phyloP scores from a whole-genome alignment of 2,797 vertebrate species.

The Pangasius krempfi region DNA sequence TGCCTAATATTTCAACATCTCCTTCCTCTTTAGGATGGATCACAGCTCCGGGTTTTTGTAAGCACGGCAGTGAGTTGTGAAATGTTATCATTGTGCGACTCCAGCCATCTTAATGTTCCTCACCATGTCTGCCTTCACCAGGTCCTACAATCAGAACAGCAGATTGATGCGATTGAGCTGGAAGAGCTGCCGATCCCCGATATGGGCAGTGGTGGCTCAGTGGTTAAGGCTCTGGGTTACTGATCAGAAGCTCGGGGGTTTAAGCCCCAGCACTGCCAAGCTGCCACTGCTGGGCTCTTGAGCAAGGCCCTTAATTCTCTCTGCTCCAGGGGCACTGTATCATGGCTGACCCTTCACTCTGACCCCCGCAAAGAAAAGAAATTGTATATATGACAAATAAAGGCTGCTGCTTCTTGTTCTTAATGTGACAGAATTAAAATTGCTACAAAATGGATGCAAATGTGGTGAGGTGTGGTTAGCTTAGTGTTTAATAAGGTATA shows the following conservation, averaged over 20 bases:
- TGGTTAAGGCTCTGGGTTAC: no score
- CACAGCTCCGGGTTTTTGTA: slow-evolving; percentile 66
- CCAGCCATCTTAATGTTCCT: slow-evolving; percentile 51
- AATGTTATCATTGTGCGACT: slow-evolving; percentile 72
- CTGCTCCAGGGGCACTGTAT: no score
- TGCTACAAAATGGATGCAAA: slow-evolving; percentile 59
- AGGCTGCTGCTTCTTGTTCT: no score
- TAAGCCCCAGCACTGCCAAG: no score
- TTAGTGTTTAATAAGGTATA: slow-evolving; percentile 57
- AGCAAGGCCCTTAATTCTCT: no score
- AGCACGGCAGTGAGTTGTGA: slow-evolving; percentile 76
- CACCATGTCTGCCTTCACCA: slow-evolving; percentile 50
- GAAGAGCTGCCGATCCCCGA: slow-evolving; percentile 62
- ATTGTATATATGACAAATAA: no score
- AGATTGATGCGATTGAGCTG: slow-evolving; percentile 71
- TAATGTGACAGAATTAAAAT: slow-evolving; percentile 68
- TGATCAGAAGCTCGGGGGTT: no score
- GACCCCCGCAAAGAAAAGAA: no score
- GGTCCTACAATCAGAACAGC: slow-evolving; percentile 68
- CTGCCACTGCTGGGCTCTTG: no score
- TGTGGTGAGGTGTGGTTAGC: slow-evolving; percentile 59
- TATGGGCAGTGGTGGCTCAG: slow-evolving; percentile 49
- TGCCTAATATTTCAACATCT: slow-evolving; percentile 54
- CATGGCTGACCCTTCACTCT: no score
- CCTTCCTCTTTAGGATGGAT: slow-evolving; percentile 53